A percentile compares a stretch with the other conserved stretches of the same genome.
Conservation (phyloP, 2,113 vertebrate species). For the Cochlearius cochlearius region DNA sequence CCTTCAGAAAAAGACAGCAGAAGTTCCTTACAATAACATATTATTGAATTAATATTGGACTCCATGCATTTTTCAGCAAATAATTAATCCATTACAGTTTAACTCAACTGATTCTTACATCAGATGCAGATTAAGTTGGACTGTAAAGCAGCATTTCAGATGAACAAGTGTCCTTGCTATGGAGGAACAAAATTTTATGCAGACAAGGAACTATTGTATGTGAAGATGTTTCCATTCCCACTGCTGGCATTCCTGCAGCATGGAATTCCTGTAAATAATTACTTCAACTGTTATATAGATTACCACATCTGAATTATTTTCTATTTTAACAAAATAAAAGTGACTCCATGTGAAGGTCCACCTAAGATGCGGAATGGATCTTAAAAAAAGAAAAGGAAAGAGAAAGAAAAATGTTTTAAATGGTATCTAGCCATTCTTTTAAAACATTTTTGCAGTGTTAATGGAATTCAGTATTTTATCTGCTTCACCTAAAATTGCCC, state of each 20-base stretch:
- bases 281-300: neutral
- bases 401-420: neutral
- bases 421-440: neutral
- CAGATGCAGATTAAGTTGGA: neutral
- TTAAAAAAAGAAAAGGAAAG: neutral
- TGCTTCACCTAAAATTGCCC: neutral
- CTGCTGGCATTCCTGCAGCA: neutral
- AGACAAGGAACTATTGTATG: neutral
- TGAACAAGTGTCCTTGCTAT: neutral
- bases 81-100: neutral
- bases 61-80: neutral
- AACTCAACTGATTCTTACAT: neutral
- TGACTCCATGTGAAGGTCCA: neutral
- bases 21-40: neutral
- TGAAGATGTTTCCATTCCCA: neutral
- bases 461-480: neutral
- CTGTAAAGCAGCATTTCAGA: neutral
- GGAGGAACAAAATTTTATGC: neutral
- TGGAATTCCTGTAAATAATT: neutral
- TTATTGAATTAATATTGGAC: neutral
- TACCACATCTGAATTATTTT: neutral
- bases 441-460: neutral
- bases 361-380: fast-evolving
- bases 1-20: neutral
- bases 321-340: neutral